phyloP scores from a whole-genome alignment of 2,888 invertebrate genomes.

The Agonopterix subpropinquella region DNA sequence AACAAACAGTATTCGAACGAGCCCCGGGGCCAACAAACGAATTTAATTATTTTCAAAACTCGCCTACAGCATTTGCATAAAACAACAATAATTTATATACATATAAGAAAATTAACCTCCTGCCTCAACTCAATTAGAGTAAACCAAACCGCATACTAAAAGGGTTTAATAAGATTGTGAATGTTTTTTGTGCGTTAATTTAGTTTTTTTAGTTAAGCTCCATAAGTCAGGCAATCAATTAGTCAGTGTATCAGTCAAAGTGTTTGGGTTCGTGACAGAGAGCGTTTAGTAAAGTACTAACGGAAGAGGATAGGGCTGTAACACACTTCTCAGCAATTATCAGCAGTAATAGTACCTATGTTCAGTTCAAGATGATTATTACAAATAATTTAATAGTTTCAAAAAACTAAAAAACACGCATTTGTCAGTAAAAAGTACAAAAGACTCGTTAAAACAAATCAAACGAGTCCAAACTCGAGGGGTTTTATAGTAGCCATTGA shows the following conservation, averaged over 20 bases:
- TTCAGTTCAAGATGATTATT: too few species aligned
- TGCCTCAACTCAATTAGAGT: conserved; percentile 64
- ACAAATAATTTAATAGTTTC: too few species aligned
- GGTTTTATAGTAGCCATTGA: too few species aligned
- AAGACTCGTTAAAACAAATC: too few species aligned
- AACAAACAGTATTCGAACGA: conserved; percentile 45
- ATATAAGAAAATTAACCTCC: conserved; percentile 64
- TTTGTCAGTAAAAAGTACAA: too few species aligned
- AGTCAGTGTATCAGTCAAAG: conserved; percentile 45
- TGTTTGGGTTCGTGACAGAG: conserved; percentile 26
- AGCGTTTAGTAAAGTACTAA: conserved; percentile 1
- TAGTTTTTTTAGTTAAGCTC: conserved; percentile 24
- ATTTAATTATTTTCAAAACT: conserved; percentile 68
- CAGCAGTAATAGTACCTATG: too few species aligned
- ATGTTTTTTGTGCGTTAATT: conserved; percentile 5
- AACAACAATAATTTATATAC: conserved; percentile 65
- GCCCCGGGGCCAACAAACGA: conserved; percentile 51
- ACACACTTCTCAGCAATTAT: too few species aligned
- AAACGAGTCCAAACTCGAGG: too few species aligned
- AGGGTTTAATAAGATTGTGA: conserved; percentile 59
- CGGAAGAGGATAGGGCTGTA: too few species aligned
- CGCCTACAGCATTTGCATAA: conserved; percentile 63
- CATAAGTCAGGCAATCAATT: conserved; percentile 67
- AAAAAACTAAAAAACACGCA: too few species aligned
- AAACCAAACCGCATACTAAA: conserved; percentile 62